A percentile compares a stretch with the other conserved stretches of the same genome.
Conservation (phyloP, 2,113 vertebrate species). For the Serinus canaria region DNA sequence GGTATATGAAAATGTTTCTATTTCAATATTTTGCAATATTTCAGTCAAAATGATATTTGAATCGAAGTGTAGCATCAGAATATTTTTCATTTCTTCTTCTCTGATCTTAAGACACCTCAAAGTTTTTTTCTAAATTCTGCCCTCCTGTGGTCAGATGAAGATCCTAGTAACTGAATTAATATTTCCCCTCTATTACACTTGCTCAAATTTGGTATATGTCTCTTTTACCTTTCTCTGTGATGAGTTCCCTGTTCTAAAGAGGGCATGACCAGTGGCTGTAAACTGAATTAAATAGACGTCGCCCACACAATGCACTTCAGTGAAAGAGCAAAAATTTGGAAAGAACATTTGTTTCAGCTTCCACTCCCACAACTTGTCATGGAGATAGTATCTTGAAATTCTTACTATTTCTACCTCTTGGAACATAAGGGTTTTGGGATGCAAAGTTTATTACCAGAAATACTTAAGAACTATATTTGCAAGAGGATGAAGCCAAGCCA, state of each 20-base stretch:
- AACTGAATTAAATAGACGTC: neutral
- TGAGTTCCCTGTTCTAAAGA: neutral
- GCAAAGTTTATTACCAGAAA: neutral
- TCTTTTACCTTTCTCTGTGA: neutral
- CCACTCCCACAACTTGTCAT: neutral
- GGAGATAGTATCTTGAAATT: neutral
- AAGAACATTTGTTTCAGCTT: neutral
- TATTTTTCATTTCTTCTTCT: neutral
- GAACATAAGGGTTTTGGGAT: neutral
- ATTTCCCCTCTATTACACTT: neutral
- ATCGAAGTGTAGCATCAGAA: neutral
- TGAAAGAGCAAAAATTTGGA: neutral
- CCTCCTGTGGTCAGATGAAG: neutral
- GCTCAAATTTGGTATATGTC: accelerated
- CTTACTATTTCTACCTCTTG: neutral
- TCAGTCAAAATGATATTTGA: neutral
- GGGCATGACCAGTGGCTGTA: neutral
- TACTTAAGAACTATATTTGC: neutral
- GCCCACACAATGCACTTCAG: neutral
- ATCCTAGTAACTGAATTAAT: neutral
- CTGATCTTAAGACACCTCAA: neutral
- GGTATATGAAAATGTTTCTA: neutral
- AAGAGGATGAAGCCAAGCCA: neutral
- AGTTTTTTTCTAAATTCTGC: neutral
- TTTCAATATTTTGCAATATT: neutral